Conservation (phyloP, 2,113 vertebrate species). For the Lagenorhynchus albirostris region DNA sequence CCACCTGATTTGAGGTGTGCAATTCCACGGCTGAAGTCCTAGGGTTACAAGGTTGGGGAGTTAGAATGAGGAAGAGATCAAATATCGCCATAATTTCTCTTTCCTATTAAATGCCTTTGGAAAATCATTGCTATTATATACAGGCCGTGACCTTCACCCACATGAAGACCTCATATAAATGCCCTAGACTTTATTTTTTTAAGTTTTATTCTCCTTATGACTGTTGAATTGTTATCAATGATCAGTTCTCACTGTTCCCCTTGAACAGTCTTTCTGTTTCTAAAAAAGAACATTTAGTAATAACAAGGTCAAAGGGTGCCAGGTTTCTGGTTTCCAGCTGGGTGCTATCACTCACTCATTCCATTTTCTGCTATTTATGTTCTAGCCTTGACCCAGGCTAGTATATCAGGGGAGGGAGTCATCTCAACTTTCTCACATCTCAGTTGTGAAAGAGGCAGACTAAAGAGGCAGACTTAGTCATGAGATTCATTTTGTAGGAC, state of each 20-base stretch:
- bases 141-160: not conserved
- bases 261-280: not conserved
- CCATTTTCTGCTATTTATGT: not conserved
- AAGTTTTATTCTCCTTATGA: slow-evolving; percentile 4
- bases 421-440: slow-evolving; percentile 10
- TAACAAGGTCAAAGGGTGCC: not conserved
- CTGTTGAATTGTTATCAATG: not conserved
- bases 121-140: slow-evolving; percentile 21
- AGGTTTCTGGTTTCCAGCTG: not conserved
- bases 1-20: not conserved
- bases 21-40: not conserved
- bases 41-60: not conserved
- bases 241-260: not conserved
- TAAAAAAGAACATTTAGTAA: slow-evolving; percentile 18
- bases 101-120: not conserved
- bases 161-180: not conserved
- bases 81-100: not conserved
- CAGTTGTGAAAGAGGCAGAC: not conserved
- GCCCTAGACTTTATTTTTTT: not conserved
- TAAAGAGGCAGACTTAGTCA: not conserved
- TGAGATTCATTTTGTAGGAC: not conserved
- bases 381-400: not conserved
- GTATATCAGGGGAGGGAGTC: not conserved
- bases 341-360: not conserved
- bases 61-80: not conserved